Percentiles rank a stretch among this genome's conserved stretches.
These are phyloP conservation scores for Argyrosomus japonicus DNA, from an alignment of 2,113 vertebrate genomes.

Conservation along the genomic window DNA sequence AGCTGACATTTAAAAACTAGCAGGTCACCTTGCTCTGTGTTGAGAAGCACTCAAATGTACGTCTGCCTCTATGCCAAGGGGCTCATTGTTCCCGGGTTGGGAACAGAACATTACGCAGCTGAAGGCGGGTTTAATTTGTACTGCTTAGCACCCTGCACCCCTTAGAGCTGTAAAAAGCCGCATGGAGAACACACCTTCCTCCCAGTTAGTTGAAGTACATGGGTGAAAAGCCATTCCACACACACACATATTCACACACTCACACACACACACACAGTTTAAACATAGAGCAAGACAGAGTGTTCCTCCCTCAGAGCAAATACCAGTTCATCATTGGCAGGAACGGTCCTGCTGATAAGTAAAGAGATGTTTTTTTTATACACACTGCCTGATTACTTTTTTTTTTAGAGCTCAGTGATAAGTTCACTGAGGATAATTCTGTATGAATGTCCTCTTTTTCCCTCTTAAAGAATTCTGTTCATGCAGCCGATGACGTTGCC, in stretches of 20 bases:
- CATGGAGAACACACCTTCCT: constrained; percentile 44
- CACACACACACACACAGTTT: constrained; percentile 13
- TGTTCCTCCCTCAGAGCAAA: constrained; percentile 57
- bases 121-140: constrained; percentile 67
- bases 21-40: constrained; percentile 71
- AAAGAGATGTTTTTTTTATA: not conserved
- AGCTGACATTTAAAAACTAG: constrained; percentile 48
- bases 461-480: constrained; percentile 21
- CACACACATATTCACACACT: constrained; percentile 20
- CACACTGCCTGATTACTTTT: not conserved
- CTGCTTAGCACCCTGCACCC: constrained; percentile 57
- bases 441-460: not conserved
- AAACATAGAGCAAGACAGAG: constrained; percentile 48
- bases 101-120: constrained; percentile 73
- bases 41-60: constrained; percentile 55
- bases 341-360: constrained; percentile 47
- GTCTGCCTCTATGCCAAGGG: constrained; percentile 52
- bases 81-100: constrained; percentile 49
- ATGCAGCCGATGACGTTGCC: constrained; percentile 7
- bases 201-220: constrained; percentile 32
- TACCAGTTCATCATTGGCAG: constrained; percentile 15
- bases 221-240: constrained; percentile 1
- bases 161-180: constrained; percentile 53
- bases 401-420: not conserved
- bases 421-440: not conserved